Base-by-base conservation (phyloP, 2,113 vertebrate species). In the Eptesicus fuscus region DNA sequence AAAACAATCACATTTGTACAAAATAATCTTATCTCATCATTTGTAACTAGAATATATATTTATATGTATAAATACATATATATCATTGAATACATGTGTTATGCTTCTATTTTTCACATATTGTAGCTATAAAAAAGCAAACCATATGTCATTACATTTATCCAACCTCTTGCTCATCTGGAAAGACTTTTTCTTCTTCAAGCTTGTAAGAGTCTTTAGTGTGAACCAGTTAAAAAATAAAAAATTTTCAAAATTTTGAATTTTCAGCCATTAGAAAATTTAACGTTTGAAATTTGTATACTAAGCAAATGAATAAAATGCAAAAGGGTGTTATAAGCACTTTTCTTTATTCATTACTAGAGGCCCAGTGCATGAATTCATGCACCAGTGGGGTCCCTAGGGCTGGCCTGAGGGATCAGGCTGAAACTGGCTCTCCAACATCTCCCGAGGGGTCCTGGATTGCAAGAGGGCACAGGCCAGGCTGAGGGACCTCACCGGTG, bases 131-230 rank as follows among this genome's bases (percentile, higher is more conserved):
- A 98, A 98, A 98, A 97, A 97, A 96, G 71, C 96, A 98, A 97
- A 95, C 97, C 97, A 97, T 97, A 97, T 98, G 97, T 95, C 97
- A 98, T 98, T 97, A 96, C 97, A 97, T 96, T 97, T 98, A 98
- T 98, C 93, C 97, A 98, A 98, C 97, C 97, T 97, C 96, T 98
- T 96, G 97, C 97, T 98, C 97, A 98, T 98, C 97, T 97, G 97
- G 97, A 98, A 97, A 97, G 95, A 97, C 95, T 89, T 96, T 97
- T 82, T 88, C 97, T 96, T 85, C 90, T 92, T 95, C 67, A 80
- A 92, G 96, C 78, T 95, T 97, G 91, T 95, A 91, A 96, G 92
- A 96, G 92, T 87, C 67, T 97, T 97, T 95, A 95, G 97, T 96
- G 88, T 89, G 92, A 97, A 94, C 95, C 96, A 96, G 96, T 95